These are phyloP conservation scores for Drosophila obscura DNA, from an alignment of 1,140 invertebrate genomes.

Conservation along the genomic window DNA sequence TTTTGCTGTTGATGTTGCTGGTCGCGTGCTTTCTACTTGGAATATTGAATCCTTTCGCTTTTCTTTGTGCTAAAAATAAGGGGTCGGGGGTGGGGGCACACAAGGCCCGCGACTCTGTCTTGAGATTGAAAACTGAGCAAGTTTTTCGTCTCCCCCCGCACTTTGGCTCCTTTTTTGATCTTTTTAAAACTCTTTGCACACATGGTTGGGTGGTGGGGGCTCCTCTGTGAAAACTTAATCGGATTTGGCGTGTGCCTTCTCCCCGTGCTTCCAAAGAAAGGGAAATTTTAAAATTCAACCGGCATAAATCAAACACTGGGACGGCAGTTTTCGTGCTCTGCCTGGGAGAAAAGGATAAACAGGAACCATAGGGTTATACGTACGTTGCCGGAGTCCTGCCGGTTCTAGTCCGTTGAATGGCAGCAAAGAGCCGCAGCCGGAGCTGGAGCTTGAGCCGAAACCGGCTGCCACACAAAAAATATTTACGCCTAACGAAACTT, in stretches of 20 bases:
- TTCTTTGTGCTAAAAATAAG: slow-evolving; percentile 20
- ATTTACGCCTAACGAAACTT: slow-evolving; percentile 79
- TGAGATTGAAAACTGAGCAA: slow-evolving; percentile 65
- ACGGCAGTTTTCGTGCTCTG: slow-evolving; percentile 68
- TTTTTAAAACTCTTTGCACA: slow-evolving; percentile 64
- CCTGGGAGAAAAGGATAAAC: slow-evolving; percentile 75
- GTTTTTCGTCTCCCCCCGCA: slow-evolving; percentile 54
- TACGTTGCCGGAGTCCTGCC: slow-evolving; percentile 1
- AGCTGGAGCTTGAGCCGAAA: not conserved
- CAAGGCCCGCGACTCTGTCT: slow-evolving; percentile 27
- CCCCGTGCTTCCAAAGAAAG: slow-evolving; percentile 31
- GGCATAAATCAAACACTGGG: slow-evolving; percentile 79
- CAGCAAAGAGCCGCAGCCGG: slow-evolving; percentile 10
- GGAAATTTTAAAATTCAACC: slow-evolving; percentile 78
- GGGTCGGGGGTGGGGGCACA: not conserved
- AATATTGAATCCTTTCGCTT: slow-evolving; percentile 75
- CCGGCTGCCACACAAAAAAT: slow-evolving; percentile 71
- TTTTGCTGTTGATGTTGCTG: slow-evolving; percentile 24
- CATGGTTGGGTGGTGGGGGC: slow-evolving; percentile 1
- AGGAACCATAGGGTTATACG: slow-evolving; percentile 9
- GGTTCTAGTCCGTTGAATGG: not conserved
- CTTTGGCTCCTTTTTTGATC: slow-evolving; percentile 41
- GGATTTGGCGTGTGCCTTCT: slow-evolving; percentile 71
- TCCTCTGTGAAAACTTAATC: slow-evolving; percentile 72
- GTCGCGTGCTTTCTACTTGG: slow-evolving; percentile 42